Percentiles rank a stretch among this genome's conserved stretches.
Conservation (phyloP, 2,113 vertebrate species). For the Sander lucioperca region DNA sequence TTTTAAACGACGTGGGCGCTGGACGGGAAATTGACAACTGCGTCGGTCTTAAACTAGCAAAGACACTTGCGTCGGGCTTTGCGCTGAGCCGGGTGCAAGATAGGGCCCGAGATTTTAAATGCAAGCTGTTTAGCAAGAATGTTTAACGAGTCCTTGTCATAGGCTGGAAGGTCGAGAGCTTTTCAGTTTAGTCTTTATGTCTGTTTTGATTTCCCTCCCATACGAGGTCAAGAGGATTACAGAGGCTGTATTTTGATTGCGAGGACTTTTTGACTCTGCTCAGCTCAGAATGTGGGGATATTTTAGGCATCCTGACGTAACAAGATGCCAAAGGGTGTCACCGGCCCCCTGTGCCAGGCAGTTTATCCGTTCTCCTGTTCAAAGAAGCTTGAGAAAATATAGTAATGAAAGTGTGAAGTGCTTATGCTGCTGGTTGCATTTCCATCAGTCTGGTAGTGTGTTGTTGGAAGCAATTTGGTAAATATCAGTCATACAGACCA, state of each 20-base stretch:
- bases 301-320: slow-evolving; percentile 61
- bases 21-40: too few species aligned
- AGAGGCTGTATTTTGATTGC: slow-evolving; percentile 61
- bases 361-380: slow-evolving; percentile 1
- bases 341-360: not conserved
- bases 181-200: slow-evolving; percentile 46
- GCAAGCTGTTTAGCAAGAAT: slow-evolving; percentile 52
- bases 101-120: slow-evolving; percentile 16
- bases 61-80: too few species aligned
- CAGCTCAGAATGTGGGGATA: slow-evolving; percentile 57
- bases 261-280: slow-evolving; percentile 57
- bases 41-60: too few species aligned
- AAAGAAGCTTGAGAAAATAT: slow-evolving; percentile 5
- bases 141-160: slow-evolving; percentile 52
- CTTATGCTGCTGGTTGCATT: slow-evolving; percentile 13
- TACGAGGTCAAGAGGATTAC: slow-evolving; percentile 72
- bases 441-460: not conserved
- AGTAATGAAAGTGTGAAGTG: not conserved
- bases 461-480: slow-evolving; percentile 1
- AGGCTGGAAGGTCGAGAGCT: slow-evolving; percentile 43
- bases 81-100: too few species aligned
- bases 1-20: too few species aligned
- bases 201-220: slow-evolving; percentile 64
- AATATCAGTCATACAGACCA: not conserved
- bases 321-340: slow-evolving; percentile 44